Evolutionary conservation across 2,113 vertebrate genomes (phyloP).

Genomic region (Bufo gargarizans): DNA sequence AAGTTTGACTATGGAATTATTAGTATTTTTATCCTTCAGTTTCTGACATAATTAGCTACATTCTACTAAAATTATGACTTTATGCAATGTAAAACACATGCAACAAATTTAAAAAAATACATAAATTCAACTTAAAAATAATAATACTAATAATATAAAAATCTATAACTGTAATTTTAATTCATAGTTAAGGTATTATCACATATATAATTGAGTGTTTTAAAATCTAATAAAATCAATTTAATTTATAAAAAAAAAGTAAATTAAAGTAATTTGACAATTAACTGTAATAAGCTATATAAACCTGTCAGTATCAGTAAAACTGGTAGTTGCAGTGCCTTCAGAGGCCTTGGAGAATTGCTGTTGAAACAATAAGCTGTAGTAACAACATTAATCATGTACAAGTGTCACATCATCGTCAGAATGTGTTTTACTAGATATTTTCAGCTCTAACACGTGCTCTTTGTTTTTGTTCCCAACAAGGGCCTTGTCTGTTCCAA

Average conservation of each 20-base stretch:
- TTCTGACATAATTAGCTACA: no score
- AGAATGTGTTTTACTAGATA: constrained; percentile 72
- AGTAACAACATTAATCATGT: constrained; percentile 64
- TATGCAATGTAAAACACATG: neutral
- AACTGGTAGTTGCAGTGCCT: constrained; percentile 19
- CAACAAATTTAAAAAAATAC: neutral
- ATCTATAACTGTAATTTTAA: no score
- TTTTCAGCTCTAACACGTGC: constrained; percentile 88
- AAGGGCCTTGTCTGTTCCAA: constrained; percentile 76
- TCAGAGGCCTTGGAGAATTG: constrained; percentile 29
- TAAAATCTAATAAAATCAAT: neutral
- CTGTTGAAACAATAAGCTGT: constrained; percentile 61
- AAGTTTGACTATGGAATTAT: no score
- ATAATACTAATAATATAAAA: neutral
- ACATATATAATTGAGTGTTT: neutral
- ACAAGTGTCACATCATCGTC: constrained; percentile 63
- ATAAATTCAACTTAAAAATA: neutral
- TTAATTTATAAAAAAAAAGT: neutral
- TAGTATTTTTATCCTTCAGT: no score
- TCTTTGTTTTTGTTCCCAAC: constrained; percentile 86
- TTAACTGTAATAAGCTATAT: neutral
- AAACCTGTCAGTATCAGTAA: constrained; percentile 3
- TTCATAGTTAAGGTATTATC: neutral
- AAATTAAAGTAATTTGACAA: neutral
- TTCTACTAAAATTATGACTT: neutral